These are phyloP conservation scores for Syngnathus scovelli DNA, from an alignment of 2,113 vertebrate species.

Conservation along the genomic window DNA sequence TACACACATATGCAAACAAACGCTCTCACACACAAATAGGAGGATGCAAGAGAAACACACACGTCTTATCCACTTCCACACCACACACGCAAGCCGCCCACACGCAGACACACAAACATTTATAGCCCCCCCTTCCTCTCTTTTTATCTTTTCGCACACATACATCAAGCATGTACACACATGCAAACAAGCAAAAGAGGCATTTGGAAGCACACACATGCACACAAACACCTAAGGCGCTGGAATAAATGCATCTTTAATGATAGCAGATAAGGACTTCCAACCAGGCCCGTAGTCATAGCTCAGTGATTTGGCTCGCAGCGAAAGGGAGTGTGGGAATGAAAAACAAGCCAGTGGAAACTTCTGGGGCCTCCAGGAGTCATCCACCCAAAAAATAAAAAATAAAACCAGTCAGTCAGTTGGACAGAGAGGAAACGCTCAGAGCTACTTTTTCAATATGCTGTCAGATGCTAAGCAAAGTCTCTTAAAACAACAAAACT, in stretches of 20 bases:
- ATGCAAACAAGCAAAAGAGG: constrained; percentile 56
- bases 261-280: constrained; percentile 73
- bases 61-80: constrained; percentile 54
- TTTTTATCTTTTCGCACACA: constrained; percentile 39
- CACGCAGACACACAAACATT: constrained; percentile 56
- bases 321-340: constrained; percentile 64
- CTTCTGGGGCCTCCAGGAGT: constrained; percentile 66
- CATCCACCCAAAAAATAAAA: constrained; percentile 26
- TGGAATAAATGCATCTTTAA: constrained; percentile 74
- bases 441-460: constrained; percentile 48
- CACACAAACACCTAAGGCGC: constrained; percentile 61
- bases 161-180: constrained; percentile 53
- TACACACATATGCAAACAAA: constrained; percentile 42
- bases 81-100: constrained; percentile 54
- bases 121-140: constrained; percentile 52
- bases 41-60: constrained; percentile 53
- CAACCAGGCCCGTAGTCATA: constrained; percentile 72
- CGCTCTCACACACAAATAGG: not conserved
- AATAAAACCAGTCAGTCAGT: constrained; percentile 54
- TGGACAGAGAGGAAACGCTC: constrained; percentile 56
- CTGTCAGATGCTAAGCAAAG: constrained; percentile 54
- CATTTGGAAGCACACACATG: constrained; percentile 45
- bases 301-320: constrained; percentile 70
- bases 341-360: constrained; percentile 69
- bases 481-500: constrained; percentile 47